A percentile compares a stretch with the other conserved stretches of the same genome.
Conservation (phyloP, 2,113 vertebrate species). For the Chloroceryle aenea region DNA sequence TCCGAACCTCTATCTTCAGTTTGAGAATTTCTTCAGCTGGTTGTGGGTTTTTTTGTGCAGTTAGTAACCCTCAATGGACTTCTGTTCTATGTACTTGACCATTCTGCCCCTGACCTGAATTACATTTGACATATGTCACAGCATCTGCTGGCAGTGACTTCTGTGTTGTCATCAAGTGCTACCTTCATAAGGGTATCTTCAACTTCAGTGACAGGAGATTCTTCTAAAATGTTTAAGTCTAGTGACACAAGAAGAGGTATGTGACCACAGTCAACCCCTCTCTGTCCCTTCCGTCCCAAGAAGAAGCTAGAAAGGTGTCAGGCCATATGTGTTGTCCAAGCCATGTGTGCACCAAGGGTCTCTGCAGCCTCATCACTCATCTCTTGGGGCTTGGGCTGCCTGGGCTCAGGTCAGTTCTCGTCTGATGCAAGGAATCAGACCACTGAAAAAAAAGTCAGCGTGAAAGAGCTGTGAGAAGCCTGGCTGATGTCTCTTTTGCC, state of each 20-base stretch:
- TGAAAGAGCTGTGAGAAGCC: neutral
- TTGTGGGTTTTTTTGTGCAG: neutral
- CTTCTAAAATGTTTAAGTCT: neutral
- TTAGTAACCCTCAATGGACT: neutral
- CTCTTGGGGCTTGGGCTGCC: neutral
- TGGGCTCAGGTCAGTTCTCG: neutral
- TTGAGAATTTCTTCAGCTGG: neutral
- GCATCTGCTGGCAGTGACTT: neutral
- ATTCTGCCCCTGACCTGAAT: neutral
- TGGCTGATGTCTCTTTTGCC: neutral
- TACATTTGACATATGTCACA: neutral
- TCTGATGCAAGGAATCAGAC: neutral
- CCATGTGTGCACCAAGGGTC: neutral
- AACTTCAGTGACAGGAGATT: neutral
- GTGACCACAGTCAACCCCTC: accelerated
- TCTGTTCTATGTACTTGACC: neutral
- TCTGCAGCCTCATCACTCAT: accelerated
- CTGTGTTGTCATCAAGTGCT: neutral
- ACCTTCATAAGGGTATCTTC: neutral
- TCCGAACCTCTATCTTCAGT: neutral
- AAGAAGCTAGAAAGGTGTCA: neutral
- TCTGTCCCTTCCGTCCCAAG: neutral
- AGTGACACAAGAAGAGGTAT: neutral
- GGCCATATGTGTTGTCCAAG: accelerated
- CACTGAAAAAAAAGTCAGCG: neutral